phyloP scores from a whole-genome alignment of 2,888 invertebrate species.

The Drosophila kokeensis region DNA sequence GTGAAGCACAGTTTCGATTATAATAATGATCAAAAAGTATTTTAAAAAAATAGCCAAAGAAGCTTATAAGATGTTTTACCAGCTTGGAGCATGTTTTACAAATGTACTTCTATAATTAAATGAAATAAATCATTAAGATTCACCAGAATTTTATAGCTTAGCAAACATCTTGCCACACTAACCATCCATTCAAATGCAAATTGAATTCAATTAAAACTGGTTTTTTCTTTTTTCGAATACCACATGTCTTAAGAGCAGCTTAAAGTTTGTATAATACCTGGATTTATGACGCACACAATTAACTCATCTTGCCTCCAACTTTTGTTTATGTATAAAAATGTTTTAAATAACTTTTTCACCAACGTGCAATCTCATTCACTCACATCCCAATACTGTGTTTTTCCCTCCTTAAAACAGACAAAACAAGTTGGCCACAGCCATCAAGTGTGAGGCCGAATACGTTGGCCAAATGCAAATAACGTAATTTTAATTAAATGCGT shows the following conservation, averaged over 20 bases:
- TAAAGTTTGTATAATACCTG: not conserved
- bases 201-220: not conserved
- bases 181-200: conserved; percentile 10
- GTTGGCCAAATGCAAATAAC: conserved; percentile 57
- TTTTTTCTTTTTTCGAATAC: not conserved
- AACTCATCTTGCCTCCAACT: conserved; percentile 3
- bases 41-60: not conserved
- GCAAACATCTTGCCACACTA: not conserved
- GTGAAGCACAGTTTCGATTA: too few species aligned
- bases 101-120: not conserved
- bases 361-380: conserved; percentile 5
- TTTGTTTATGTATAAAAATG: conserved; percentile 29
- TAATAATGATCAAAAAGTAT: not conserved
- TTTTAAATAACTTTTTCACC: not conserved
- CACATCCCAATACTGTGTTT: not conserved
- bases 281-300: not conserved
- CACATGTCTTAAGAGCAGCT: conserved; percentile 2
- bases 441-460: conserved; percentile 15
- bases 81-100: not conserved
- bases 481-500: conserved; percentile 69
- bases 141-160: not conserved
- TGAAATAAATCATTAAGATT: conserved; percentile 1
- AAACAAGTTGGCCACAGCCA: conserved; percentile 10
- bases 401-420: not conserved
- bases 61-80: not conserved